Evolutionary conservation across 1,140 invertebrate genomes (phyloP), one percentile per base, ranked within the genome.

Genomic region (Trichonephila inaurata): DNA sequence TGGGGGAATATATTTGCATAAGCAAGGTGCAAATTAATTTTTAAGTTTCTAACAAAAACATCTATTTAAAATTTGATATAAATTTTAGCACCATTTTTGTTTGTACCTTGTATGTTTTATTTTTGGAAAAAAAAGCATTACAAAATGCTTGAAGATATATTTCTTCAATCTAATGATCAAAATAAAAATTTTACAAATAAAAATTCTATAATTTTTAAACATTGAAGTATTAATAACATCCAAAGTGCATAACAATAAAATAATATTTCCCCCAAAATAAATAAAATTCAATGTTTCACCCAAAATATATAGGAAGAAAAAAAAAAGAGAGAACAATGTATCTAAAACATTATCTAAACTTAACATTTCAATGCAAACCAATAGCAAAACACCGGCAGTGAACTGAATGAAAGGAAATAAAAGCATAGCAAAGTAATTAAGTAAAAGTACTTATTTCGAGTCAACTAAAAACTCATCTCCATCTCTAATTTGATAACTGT

Each of bases 391-490:
- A 77, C 72, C 28, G 72, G 28, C 28, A 77, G 33, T 77, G 72
- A 77, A 18, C 28, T 77, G 24, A 77, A 40, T 77, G 28, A 77
- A 77, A 14, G 33, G 51, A 10, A 40, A 40, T 4, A 77, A 77
- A 77, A 77, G 72, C 72, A 77, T 40, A 18, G 14, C 72, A 77
- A 58, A 5, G 58, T 40, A 51, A 66, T 51, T 62, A 85, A 94
- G 81, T 60, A 90, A 85, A 12, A n/a, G 10, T 4, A 61, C 14
- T 94, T 87, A 95, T 94, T 96, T 96, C 19, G 95, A 91, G 72
- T 98, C 98, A 89, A 99, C 97, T 90, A 98, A 98, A 95, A 99
- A 98, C 96, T 99, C 98, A 96, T 99, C 98, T 2, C 98, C 98
- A 95, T 98, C 98, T 94, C 97, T 96, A 92, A 99, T 98, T 95